These are phyloP conservation scores for Bovichtus diacanthus DNA, from an alignment of 2,797 vertebrate species.

Conservation along the genomic window DNA sequence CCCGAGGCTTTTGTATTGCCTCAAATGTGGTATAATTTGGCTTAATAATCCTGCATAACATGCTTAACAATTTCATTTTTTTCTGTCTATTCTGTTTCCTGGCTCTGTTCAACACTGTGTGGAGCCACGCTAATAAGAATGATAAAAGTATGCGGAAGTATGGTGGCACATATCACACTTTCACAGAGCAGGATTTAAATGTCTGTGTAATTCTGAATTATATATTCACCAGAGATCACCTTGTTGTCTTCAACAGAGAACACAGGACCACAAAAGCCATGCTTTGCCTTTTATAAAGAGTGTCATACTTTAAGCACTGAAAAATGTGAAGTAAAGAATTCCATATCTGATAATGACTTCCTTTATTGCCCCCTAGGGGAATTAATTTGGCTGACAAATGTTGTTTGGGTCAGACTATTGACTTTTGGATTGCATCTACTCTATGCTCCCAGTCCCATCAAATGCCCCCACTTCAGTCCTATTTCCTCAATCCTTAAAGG, in stretches of 20 bases:
- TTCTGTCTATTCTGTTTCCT: not conserved
- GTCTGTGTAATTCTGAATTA: not conserved
- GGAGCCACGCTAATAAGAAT: not conserved
- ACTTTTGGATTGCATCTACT: constrained; percentile 5
- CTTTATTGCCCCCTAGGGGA: constrained; percentile 11
- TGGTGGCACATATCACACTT: not conserved
- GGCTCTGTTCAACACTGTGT: constrained; percentile 5
- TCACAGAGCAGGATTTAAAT: not conserved
- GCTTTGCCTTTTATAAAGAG: not conserved
- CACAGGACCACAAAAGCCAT: not conserved
- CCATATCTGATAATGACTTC: constrained; percentile 13
- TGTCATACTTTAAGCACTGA: not conserved
- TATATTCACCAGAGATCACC: not conserved
- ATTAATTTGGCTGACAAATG: constrained; percentile 16
- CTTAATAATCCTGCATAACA: constrained; percentile 40
- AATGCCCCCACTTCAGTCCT: not conserved
- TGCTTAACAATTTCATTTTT: constrained; percentile 2
- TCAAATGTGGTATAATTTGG: constrained; percentile 37
- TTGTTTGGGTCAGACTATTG: not conserved
- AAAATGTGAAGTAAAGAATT: constrained; percentile 3
- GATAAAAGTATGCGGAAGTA: not conserved
- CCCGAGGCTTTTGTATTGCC: constrained; percentile 30
- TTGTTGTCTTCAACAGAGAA: too few relatives aligned
- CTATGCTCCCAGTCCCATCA: not conserved
- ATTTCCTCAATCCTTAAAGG: constrained; percentile 1